Conservation (phyloP, 2,113 vertebrate genomes). For the Pelecanoides urinatrix region DNA sequence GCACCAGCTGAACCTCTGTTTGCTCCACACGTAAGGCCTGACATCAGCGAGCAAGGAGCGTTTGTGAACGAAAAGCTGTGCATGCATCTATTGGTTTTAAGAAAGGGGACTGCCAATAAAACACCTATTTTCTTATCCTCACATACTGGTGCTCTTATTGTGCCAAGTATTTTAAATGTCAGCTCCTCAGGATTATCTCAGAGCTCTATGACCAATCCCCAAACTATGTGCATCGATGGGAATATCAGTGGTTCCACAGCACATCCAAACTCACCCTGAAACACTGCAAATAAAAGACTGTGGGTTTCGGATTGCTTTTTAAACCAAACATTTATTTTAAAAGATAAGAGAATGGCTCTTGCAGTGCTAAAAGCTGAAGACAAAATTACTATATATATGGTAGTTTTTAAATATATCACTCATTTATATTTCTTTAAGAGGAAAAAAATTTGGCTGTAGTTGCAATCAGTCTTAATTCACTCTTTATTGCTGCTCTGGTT, state of each 20-base stretch:
- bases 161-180: constrained; percentile 30
- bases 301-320: constrained; percentile 56
- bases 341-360: constrained; percentile 59
- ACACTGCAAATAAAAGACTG: neutral
- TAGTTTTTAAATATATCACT: constrained; percentile 26
- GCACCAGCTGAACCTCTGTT: neutral
- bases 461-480: constrained; percentile 84
- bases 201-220: neutral
- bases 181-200: neutral
- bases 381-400: neutral
- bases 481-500: constrained; percentile 85
- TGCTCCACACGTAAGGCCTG: neutral
- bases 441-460: constrained; percentile 72
- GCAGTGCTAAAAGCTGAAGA: constrained; percentile 49
- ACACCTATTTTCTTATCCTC: constrained; percentile 7
- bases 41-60: neutral
- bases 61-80: neutral
- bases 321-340: constrained; percentile 61
- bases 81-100: neutral
- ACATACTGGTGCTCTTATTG: neutral
- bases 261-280: constrained; percentile 12
- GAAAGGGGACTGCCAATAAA: neutral
- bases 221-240: constrained; percentile 8
- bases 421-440: constrained; percentile 65
- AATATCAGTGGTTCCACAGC: neutral